Percentiles rank a stretch among this genome's conserved stretches.
These are phyloP conservation scores for Genyomyrus donnyi DNA, from an alignment of 2,113 vertebrate species.

Conservation along the genomic window DNA sequence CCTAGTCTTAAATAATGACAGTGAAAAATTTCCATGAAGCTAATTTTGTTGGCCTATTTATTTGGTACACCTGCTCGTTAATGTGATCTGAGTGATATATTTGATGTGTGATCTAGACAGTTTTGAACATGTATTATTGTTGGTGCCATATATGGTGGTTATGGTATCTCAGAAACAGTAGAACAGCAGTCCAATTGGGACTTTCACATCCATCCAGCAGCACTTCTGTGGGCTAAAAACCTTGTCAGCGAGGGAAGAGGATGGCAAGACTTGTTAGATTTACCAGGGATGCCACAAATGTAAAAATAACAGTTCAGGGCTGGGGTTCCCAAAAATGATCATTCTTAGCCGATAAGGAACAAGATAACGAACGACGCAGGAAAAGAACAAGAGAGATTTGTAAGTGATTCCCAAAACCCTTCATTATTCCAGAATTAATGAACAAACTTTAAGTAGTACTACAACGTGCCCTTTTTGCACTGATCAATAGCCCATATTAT, in stretches of 20 bases:
- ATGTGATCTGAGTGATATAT: background rate
- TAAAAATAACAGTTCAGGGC: background rate
- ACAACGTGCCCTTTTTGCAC: background rate
- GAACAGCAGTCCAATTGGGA: background rate
- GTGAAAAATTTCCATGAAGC: background rate
- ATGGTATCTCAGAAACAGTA: background rate
- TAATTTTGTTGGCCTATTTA: background rate
- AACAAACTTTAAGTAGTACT: background rate
- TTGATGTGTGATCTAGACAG: background rate
- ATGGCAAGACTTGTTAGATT: background rate
- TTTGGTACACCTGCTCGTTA: background rate
- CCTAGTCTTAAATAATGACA: background rate
- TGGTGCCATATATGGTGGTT: background rate
- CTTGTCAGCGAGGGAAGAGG: background rate
- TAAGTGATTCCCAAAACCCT: background rate
- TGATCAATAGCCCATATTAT: background rate
- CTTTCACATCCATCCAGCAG: background rate
- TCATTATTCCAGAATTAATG: background rate
- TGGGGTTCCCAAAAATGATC: background rate
- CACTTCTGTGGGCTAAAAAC: background rate
- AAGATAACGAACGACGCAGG: background rate
- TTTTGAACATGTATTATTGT: background rate
- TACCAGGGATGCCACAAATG: background rate
- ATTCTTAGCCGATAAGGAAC: background rate
- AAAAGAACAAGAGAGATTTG: background rate